These are phyloP conservation scores for Drosophila percnosoma DNA, from an alignment of 2,888 invertebrate genomes.

Conservation along the genomic window DNA sequence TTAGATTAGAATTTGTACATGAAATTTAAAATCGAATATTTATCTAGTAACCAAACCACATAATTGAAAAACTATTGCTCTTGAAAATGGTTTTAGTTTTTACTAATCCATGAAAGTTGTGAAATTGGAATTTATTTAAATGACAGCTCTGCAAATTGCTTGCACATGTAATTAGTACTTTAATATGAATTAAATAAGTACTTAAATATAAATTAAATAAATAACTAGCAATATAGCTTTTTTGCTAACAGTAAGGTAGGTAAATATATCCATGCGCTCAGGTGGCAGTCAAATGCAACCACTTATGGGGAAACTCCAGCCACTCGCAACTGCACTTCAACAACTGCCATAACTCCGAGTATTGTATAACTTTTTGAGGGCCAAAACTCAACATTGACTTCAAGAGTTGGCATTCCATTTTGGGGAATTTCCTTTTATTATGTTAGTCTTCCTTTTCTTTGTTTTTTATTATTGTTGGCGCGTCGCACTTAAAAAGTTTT, in stretches of 20 bases:
- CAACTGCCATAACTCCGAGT: constrained; percentile 44
- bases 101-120: neutral
- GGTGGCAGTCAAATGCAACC: constrained; percentile 40
- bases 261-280: constrained; percentile 50
- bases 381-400: constrained; percentile 41
- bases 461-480: constrained; percentile 8
- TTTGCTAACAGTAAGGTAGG: constrained; percentile 23
- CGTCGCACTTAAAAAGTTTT: constrained; percentile 32
- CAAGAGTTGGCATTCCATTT: constrained; percentile 38
- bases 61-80: neutral
- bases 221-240: constrained; percentile 11
- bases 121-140: neutral
- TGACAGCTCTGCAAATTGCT: neutral
- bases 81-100: neutral
- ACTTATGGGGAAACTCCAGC: constrained; percentile 30
- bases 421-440: constrained; percentile 58
- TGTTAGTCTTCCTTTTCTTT: constrained; percentile 19
- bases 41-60: neutral
- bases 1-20: neutral
- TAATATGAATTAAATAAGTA: neutral
- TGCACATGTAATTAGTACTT: neutral
- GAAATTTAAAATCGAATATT: neutral
- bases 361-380: constrained; percentile 55
- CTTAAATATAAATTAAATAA: neutral
- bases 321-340: constrained; percentile 45